phyloP scores from a whole-genome alignment of 2,797 vertebrate genomes.

The Squalus acanthias region DNA sequence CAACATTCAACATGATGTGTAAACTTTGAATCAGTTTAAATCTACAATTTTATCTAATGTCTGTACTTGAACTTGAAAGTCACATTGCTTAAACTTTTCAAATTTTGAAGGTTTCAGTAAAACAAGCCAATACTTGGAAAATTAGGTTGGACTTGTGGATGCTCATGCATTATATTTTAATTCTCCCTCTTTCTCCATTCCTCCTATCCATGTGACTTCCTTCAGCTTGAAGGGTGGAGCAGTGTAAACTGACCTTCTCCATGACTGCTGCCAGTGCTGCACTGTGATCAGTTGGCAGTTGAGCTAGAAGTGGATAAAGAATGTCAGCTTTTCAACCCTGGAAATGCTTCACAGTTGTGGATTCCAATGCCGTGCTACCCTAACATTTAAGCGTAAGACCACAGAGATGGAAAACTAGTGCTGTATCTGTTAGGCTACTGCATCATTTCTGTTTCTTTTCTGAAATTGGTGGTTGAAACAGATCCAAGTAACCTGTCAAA shows the following conservation, averaged over 20 bases:
- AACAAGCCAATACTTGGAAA: not conserved
- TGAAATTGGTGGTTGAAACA: not conserved
- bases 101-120: constrained; percentile 24
- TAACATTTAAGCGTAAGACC: not conserved
- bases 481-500: not conserved
- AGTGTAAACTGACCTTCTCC: not conserved
- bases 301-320: constrained; percentile 8
- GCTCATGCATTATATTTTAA: not conserved
- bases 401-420: not conserved
- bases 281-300: not conserved
- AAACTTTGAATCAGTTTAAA: not conserved
- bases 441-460: not conserved
- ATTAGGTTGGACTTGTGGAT: not conserved
- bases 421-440: not conserved
- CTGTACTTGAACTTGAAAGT: not conserved
- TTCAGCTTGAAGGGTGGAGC: not conserved
- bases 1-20: constrained; percentile 12
- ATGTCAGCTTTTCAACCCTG: not conserved
- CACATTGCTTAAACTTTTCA: not conserved
- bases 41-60: not conserved
- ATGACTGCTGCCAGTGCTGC: not conserved
- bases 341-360: not conserved
- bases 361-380: not conserved
- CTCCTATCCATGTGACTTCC: not conserved
- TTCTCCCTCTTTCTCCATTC: not conserved